Percentiles rank a stretch among this genome's conserved stretches.
Evolutionary conservation across 2,888 invertebrate species (phyloP).

Genomic region (Thera britannica): DNA sequence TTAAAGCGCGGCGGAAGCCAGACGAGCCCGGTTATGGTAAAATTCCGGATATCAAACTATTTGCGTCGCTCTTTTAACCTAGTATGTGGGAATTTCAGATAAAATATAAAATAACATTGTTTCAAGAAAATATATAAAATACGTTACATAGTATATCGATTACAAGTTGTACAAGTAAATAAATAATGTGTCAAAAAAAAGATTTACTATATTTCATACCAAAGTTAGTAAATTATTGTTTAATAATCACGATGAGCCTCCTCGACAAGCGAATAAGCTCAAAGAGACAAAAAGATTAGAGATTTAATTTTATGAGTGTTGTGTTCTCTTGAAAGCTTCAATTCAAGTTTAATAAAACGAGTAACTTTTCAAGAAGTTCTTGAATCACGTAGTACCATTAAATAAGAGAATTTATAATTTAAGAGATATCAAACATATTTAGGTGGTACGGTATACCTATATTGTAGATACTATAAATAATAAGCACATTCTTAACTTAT

Average conservation of each 20-base stretch:
- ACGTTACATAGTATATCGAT: no score
- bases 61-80: slow-evolving; percentile 16
- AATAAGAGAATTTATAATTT: no score
- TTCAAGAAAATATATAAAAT: background rate
- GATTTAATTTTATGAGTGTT: background rate
- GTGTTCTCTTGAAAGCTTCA: background rate
- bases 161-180: no score
- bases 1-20: slow-evolving; percentile 61
- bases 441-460: no score
- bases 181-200: no score
- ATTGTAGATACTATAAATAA: no score
- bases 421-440: no score
- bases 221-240: no score
- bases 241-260: background rate
- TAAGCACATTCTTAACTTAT: no score
- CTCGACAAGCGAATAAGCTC: background rate
- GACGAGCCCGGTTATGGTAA: slow-evolving; percentile 57
- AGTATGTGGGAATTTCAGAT: background rate
- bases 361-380: background rate
- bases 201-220: no score
- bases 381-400: no score
- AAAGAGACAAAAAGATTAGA: background rate
- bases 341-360: background rate
- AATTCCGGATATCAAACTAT: slow-evolving; percentile 45
- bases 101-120: background rate